Base-by-base conservation (phyloP, 2,888 invertebrate species). In the Gisinianus flammeolus region DNA sequence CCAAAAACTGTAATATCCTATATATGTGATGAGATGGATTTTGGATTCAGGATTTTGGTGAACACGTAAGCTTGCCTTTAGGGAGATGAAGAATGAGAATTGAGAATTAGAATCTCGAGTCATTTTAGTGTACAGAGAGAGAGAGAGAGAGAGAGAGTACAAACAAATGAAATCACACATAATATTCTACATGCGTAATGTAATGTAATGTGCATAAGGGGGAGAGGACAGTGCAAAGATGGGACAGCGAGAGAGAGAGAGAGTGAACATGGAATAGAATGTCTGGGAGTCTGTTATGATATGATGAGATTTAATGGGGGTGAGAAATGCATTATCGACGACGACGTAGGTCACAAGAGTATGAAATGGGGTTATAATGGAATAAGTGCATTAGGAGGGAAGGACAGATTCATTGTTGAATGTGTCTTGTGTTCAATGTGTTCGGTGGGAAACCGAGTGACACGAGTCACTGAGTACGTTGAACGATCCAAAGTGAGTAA, bases 341-440 rank as follows among this genome's bases (percentile, higher is more conserved):
- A 78, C 67, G 79, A 74, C 80, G 79, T 81, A 83, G 82, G 83
- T 83, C 82, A 83, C 62, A 79, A 81, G 77, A 80, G 76, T 81
- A 80, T 83, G 82, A 82, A 82, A 83, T 82, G 81, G 83, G 81
- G 83, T 81, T 82, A 82, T 84, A 84, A 84, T 84, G 82, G 84
- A 82, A 82, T 84, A 84, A 84, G 79, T 83, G 83, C 84, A 84
- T 84, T 84, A 84, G 79, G 69, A 75, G 52, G 79, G 44, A 44
- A 44, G 19, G 76, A 74, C 56, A 58, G 33, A 62, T 75, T 80
- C 82, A 84, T 84, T 84, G 82, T 84, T 81, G 81, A 81, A 78
- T 44, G 44, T 44, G 44, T 19, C 19, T 19, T 8, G 12, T 35
- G 35, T 70, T 79, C 81, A 83, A 82, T 84, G 82, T 84, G 80